Conservation (phyloP, 2,797 vertebrate genomes). For the Notolabrus celidotus region DNA sequence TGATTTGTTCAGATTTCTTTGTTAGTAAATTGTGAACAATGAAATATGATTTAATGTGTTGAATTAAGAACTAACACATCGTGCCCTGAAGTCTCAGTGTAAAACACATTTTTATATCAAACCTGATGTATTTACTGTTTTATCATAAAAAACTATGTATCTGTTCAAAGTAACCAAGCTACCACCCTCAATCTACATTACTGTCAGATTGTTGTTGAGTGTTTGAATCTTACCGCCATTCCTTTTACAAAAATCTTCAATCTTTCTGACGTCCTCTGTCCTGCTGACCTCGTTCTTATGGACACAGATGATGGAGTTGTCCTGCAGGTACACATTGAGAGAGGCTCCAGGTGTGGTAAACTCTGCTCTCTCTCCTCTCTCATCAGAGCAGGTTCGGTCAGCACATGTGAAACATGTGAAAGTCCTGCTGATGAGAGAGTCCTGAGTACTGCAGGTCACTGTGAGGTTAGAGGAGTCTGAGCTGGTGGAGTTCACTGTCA, state of each 20-base stretch:
- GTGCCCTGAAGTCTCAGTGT: too few relatives aligned
- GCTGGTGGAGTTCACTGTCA: background rate
- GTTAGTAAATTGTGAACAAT: too few relatives aligned
- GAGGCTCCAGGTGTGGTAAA: background rate
- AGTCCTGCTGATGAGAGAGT: background rate
- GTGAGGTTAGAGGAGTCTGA: conserved; percentile 40
- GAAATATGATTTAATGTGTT: too few relatives aligned
- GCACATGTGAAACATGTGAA: conserved; percentile 14
- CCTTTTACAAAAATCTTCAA: background rate
- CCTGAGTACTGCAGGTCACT: conserved; percentile 40
- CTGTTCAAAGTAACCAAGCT: too few relatives aligned
- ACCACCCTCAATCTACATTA: too few relatives aligned
- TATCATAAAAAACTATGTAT: too few relatives aligned
- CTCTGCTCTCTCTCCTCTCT: accelerated
- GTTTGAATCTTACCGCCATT: background rate
- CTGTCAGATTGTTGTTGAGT: background rate
- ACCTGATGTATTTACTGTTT: too few relatives aligned
- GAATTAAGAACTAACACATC: too few relatives aligned
- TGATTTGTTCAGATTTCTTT: too few relatives aligned
- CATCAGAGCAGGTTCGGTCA: conserved; percentile 9
- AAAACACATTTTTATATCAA: too few relatives aligned
- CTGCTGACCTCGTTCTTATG: conserved; percentile 55
- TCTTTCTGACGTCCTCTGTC: background rate
- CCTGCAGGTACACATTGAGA: conserved; percentile 32
- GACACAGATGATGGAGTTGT: conserved; percentile 56